Evolutionary conservation across 2,113 vertebrate genomes (phyloP).

Genomic region (Sylvicapra grimmia): DNA sequence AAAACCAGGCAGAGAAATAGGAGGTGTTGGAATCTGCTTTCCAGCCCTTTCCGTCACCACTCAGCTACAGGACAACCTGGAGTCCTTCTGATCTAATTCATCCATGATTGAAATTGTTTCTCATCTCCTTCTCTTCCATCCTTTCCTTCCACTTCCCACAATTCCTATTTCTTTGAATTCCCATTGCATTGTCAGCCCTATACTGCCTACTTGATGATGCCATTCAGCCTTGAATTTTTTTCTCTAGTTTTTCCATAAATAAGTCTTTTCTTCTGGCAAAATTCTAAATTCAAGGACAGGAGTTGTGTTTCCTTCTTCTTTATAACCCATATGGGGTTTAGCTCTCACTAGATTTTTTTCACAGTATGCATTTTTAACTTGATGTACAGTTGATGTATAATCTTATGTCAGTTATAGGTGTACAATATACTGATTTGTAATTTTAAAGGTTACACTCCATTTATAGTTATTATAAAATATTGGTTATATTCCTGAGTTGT

Average conservation of each 20-base stretch:
- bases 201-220: background rate
- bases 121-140: background rate
- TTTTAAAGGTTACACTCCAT: background rate
- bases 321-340: background rate
- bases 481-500: background rate
- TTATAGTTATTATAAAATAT: background rate
- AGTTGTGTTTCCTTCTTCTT: background rate
- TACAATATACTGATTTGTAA: background rate
- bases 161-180: background rate
- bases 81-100: background rate
- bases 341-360: background rate
- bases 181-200: background rate
- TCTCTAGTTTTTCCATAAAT: background rate
- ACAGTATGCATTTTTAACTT: background rate
- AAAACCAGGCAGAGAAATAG: background rate
- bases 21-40: background rate
- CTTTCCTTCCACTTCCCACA: background rate
- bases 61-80: background rate
- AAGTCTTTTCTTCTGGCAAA: background rate
- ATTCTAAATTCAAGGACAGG: background rate
- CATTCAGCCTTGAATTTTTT: background rate
- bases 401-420: background rate
- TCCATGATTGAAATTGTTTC: background rate
- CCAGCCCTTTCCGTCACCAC: background rate
- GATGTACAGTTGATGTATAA: background rate